Evolutionary conservation across 2,888 invertebrate species (phyloP), one percentile per base, ranked within the genome.

Genomic region (Apotomis turbidana): DNA sequence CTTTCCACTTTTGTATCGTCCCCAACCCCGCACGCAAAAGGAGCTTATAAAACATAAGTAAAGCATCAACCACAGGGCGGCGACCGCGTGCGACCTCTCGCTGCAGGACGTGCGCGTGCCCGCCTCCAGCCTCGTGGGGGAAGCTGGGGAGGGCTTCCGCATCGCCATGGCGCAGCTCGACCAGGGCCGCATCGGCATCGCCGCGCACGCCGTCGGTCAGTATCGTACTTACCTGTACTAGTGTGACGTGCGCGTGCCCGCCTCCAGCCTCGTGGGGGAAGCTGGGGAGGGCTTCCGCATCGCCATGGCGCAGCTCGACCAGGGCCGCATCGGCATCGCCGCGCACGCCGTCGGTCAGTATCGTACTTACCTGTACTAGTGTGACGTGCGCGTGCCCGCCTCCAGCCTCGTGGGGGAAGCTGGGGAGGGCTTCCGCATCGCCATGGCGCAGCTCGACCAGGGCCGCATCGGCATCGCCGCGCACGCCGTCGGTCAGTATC

Each of bases 161-260:
- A 95, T 96, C 73, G 97, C 97, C 36, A 96, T 97, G 96, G 93
- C 83, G 60, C 95, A 95, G 81, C 86, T 95, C 57, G 96, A 97
- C 88, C 95, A 95, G 82, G 97, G 95, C 0, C 87, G 97, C 78
- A 95, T 97, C 57, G 97, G 97, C 0, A 96, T 97, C 76, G 96
- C 97, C 1, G 94, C 95, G 0, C 97, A 97, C 84, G 97, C 96
- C 51, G 87, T 97, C 5, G 96, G 96, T 93, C 38, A 83, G 89
- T 78, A 3, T n/a, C 55, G 5, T 8, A 12, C 27, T 27, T 41
- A 54, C 13, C 87, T 97, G 77, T 95, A 96, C 75, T 94, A 75
- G 78, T 96, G 13, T 84, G 96, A 93, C 70, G 76, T 61, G 77
- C 78, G 58, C 27, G 27, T 27, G 1, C 27, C 27, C 27, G 27